Percentiles rank a stretch among this genome's conserved stretches.
Conservation (phyloP, 2,113 vertebrate species). For the Oryzias woworae region DNA sequence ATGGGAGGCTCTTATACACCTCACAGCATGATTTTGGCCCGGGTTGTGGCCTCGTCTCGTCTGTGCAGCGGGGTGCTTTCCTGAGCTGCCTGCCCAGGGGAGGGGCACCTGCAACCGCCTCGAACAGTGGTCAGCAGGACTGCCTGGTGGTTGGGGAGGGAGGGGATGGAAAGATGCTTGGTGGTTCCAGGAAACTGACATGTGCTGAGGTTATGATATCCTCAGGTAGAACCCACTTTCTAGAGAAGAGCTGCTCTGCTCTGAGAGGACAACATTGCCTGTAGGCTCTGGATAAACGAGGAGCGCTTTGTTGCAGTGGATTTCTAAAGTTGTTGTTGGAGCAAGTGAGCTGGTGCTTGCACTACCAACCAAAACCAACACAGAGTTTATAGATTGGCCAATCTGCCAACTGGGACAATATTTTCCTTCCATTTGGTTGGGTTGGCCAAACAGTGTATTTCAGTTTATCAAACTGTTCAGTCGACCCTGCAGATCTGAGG, state of each 20-base stretch:
- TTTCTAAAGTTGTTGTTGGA: conserved; percentile 74
- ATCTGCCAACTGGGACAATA: conserved; percentile 70
- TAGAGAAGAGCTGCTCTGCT: conserved; percentile 48
- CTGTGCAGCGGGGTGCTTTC: conserved; percentile 80
- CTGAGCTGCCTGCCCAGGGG: conserved; percentile 80
- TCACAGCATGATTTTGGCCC: conserved; percentile 78
- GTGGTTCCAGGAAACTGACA: conserved; percentile 77
- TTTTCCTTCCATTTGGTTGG: conserved; percentile 73
- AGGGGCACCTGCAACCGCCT: conserved; percentile 82
- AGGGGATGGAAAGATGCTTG: conserved; percentile 75
- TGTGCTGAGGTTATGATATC: conserved; percentile 73
- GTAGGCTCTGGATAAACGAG: conserved; percentile 48
- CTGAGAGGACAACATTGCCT: conserved; percentile 29
- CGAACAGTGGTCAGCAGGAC: conserved; percentile 69
- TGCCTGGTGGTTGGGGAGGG: conserved; percentile 36
- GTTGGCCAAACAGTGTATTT: conserved; percentile 70
- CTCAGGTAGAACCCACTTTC: conserved; percentile 72
- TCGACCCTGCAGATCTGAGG: conserved; percentile 67
- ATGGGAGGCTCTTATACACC: conserved; percentile 78
- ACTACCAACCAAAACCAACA: conserved; percentile 67
- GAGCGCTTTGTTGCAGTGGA: conserved; percentile 45
- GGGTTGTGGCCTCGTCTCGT: conserved; percentile 78
- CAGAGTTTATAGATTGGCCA: conserved; percentile 67
- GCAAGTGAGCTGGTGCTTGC: conserved; percentile 41
- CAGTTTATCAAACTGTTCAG: conserved; percentile 77